A percentile compares a stretch with the other conserved stretches of the same genome.
Conservation (phyloP, 35 echinoderm and acorn worm species). For the Apostichopus californicus region DNA sequence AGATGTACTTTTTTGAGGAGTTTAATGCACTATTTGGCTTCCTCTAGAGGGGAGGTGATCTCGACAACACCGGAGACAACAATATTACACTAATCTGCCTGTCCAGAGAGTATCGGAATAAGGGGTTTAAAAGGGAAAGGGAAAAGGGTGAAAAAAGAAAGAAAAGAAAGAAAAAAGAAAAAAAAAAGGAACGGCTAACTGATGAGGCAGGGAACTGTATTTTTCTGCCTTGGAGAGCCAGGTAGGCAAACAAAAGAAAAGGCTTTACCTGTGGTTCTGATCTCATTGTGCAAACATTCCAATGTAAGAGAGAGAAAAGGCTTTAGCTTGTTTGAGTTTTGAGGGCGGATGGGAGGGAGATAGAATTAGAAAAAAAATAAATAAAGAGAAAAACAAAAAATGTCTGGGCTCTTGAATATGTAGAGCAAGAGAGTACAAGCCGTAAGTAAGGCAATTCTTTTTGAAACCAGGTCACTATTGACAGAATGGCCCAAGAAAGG, state of each 20-base stretch:
- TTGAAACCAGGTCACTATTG: conserved; percentile 59
- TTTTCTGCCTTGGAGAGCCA: conserved; percentile 54
- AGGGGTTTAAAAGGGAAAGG: conserved; percentile 28
- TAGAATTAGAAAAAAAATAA: conserved; percentile 38
- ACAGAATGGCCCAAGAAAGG: conserved; percentile 59
- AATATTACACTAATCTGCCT: conserved; percentile 61
- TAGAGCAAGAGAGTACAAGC: conserved; percentile 54
- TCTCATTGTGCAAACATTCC: conserved; percentile 57
- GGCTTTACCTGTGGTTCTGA: conserved; percentile 46
- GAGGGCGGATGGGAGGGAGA: conserved; percentile 46
- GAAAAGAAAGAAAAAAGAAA: neutral
- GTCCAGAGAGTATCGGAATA: conserved; percentile 44
- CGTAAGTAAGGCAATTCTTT: conserved; percentile 58
- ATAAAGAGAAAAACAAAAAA: conserved; percentile 38
- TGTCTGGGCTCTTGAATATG: conserved; percentile 52
- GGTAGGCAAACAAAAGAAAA: conserved; percentile 55
- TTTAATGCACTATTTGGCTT: conserved; percentile 50
- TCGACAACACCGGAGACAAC: neutral
- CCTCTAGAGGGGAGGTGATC: conserved; percentile 44
- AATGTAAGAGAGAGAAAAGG: conserved; percentile 32
- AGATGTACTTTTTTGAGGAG: conserved; percentile 57
- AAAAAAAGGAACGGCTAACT: neutral
- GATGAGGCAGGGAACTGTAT: neutral
- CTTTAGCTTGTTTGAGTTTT: conserved; percentile 52
- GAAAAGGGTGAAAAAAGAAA: neutral